Evolutionary conservation across 2,113 vertebrate genomes (phyloP).

Genomic region (Odontophorus gujanensis): DNA sequence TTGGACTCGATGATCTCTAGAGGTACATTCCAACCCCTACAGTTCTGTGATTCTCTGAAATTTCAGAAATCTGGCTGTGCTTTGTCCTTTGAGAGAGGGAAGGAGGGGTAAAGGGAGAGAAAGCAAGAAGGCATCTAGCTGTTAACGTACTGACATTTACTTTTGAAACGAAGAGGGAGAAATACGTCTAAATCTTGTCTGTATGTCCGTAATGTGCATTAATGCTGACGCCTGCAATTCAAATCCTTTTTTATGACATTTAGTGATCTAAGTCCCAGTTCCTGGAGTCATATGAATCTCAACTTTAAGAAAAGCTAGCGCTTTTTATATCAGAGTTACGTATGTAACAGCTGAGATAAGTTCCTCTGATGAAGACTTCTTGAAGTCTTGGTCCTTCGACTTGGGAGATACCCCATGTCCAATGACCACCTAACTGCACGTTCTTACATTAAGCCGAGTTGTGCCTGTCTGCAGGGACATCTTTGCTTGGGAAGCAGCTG

Average conservation of each 20-base stretch:
- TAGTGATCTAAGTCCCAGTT: neutral
- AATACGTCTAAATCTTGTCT: neutral
- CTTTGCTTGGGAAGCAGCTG: neutral
- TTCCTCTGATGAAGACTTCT: neutral
- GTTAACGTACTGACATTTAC: neutral
- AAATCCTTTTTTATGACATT: neutral
- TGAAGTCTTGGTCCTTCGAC: neutral
- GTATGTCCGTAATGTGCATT: neutral
- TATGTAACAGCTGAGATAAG: neutral
- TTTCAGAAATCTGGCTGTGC: neutral
- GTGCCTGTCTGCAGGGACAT: neutral
- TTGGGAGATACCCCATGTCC: neutral
- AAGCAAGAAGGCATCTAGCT: neutral
- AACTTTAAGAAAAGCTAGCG: neutral
- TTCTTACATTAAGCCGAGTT: neutral
- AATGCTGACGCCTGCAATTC: neutral
- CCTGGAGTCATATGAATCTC: neutral
- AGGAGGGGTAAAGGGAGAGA: neutral
- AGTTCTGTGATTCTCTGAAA: too few species aligned
- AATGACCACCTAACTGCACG: neutral
- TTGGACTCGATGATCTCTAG: too few species aligned
- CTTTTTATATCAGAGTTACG: accelerated
- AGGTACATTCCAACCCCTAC: too few species aligned
- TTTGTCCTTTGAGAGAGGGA: neutral
- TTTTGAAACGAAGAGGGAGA: neutral